A percentile compares a stretch with the other conserved stretches of the same genome.
phyloP scores from a whole-genome alignment of 2,797 vertebrate species.

The Halcyon smyrnensis region DNA sequence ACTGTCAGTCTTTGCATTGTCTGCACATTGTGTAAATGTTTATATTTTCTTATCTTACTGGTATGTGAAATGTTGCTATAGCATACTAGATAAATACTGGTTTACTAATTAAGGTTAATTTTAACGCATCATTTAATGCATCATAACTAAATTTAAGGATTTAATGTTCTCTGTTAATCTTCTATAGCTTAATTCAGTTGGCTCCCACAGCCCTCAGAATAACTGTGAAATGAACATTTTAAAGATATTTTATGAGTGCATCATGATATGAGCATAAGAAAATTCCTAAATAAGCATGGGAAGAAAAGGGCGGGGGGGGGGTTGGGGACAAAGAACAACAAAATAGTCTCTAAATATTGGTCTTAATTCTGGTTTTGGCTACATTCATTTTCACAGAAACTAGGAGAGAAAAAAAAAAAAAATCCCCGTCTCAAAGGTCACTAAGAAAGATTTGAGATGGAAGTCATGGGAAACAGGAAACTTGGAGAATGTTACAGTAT shows the following conservation, averaged over 20 bases:
- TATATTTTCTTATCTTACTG: background rate
- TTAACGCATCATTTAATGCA: background rate
- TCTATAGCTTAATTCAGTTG: background rate
- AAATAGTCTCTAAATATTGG: background rate
- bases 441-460: background rate
- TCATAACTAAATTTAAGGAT: background rate
- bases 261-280: background rate
- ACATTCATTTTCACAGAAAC: background rate
- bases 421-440: background rate
- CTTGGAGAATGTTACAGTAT: background rate
- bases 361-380: background rate
- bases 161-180: background rate
- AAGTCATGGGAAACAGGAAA: constrained; percentile 67
- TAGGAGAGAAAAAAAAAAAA: background rate
- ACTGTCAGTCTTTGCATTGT: background rate
- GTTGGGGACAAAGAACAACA: background rate
- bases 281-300: background rate
- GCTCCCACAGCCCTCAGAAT: background rate
- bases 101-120: background rate
- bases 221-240: background rate
- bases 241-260: background rate
- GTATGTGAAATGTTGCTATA: background rate
- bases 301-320: background rate
- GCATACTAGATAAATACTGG: background rate
- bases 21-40: background rate